Evolutionary conservation across 2,888 invertebrate genomes (phyloP).

Genomic region (Ochropleura plecta): DNA sequence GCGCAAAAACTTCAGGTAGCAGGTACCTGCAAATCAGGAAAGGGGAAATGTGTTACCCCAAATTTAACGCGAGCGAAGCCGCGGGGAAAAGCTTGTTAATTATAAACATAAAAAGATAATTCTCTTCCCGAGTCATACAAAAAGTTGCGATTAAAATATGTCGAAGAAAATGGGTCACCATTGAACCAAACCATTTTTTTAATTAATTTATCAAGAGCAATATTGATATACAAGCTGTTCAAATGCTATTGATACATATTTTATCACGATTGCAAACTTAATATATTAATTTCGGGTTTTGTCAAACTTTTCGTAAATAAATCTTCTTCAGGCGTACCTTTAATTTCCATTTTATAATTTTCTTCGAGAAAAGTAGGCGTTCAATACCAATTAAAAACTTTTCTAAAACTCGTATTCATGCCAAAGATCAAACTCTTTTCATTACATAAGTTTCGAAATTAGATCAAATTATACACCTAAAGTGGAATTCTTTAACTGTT

Average conservation of each 20-base stretch:
- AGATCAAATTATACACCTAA: conserved; percentile 79
- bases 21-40: no score
- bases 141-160: background rate
- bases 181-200: background rate
- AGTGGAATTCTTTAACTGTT: conserved; percentile 81
- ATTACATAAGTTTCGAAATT: conserved; percentile 63
- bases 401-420: conserved; percentile 35
- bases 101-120: no score
- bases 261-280: background rate
- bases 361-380: conserved; percentile 19
- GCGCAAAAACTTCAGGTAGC: no score
- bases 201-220: background rate
- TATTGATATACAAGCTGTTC: background rate
- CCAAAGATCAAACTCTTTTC: conserved; percentile 59
- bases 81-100: no score
- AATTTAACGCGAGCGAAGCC: no score
- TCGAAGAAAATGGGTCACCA: background rate
- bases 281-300: no score
- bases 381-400: conserved; percentile 49
- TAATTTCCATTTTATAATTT: conserved; percentile 9
- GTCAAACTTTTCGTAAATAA: background rate
- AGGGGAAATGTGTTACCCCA: no score
- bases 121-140: no score
- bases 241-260: background rate
- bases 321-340: background rate